Conservation (phyloP, 2,888 invertebrate genomes). For the Yponomeuta evonymella region DNA sequence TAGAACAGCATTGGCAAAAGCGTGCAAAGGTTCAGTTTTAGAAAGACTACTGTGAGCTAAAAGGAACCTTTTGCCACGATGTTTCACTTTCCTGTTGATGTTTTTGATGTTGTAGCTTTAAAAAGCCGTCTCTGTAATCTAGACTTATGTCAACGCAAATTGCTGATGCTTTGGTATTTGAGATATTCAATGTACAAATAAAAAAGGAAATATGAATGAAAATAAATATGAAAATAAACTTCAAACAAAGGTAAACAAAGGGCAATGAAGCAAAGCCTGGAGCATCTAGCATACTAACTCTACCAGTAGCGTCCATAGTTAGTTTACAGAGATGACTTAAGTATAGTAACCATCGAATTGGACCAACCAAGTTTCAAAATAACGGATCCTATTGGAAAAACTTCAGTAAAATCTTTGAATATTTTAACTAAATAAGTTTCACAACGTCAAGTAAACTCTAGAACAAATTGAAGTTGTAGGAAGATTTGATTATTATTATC, state of each 20-base stretch:
- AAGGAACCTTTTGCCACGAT: background rate
- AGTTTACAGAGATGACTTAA: constrained; percentile 33
- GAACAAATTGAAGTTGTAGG: too few species aligned
- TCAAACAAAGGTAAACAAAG: background rate
- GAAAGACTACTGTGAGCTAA: background rate
- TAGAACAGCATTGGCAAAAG: constrained; percentile 1
- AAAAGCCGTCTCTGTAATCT: constrained; percentile 21
- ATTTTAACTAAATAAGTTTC: too few species aligned
- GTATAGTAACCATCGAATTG: constrained; percentile 1
- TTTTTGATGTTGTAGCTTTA: constrained; percentile 20
- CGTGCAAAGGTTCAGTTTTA: background rate
- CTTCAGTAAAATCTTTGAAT: too few species aligned
- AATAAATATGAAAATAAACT: background rate
- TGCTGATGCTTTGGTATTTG: background rate
- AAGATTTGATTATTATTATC: too few species aligned
- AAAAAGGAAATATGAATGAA: background rate
- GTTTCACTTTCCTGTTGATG: constrained; percentile 8
- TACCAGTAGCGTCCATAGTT: constrained; percentile 37
- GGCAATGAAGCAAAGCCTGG: background rate
- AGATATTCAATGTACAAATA: background rate
- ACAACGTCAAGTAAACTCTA: too few species aligned
- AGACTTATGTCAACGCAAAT: background rate
- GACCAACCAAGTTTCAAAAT: background rate
- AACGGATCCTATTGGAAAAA: too few species aligned
- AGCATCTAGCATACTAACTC: background rate